Evolutionary conservation across 2,113 vertebrate genomes (phyloP), one percentile per base, ranked within the genome.

Genomic region (Bubo scandiacus): DNA sequence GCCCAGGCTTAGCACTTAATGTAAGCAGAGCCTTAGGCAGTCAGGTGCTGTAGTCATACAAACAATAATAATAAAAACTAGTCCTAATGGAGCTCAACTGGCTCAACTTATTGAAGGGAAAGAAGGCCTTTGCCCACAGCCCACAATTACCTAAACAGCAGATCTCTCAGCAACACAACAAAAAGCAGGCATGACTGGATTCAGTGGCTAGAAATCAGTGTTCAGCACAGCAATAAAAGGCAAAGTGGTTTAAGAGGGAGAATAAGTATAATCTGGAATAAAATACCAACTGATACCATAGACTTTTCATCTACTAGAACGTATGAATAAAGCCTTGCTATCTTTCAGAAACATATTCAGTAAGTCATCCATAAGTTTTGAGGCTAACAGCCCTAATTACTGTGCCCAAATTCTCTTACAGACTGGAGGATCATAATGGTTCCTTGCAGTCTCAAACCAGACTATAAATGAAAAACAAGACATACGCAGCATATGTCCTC

Each of bases 11-110:
- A 96, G 88, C 96, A 96, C 94, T 97, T 93, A 80, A 94, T 95
- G 96, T 85, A 85, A 94, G 96, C 78, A 95, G 96, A 96, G 96
- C 96, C 96, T 85, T 93, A 96, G 96, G 96, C 96, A 94, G 87
- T 96, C 96, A 97, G 96, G 96, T 96, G 96, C 96, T 95, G 85
- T 13, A 97, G 90, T 90, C 93, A 80, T 66, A 82, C 90, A 95
- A 90, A 96, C 90, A 94, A 93, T 86, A 96, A 91, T 86, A 96
- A 94, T 82, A 92, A 95, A 96, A 95, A 94, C 78, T 65, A 94
- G 92, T 94, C 92, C 94, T 96, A 88, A 92, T 81, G 92, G 95
- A 96, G 95, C 88, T 95, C 92, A 92, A 88, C 57, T 0, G 2
- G 92, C 91, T 96, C 92, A 96, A 86, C 82, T 84, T 94, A 94